Conservation (phyloP, 1,140 invertebrate genomes). For the Dendroctonus ponderosae region DNA sequence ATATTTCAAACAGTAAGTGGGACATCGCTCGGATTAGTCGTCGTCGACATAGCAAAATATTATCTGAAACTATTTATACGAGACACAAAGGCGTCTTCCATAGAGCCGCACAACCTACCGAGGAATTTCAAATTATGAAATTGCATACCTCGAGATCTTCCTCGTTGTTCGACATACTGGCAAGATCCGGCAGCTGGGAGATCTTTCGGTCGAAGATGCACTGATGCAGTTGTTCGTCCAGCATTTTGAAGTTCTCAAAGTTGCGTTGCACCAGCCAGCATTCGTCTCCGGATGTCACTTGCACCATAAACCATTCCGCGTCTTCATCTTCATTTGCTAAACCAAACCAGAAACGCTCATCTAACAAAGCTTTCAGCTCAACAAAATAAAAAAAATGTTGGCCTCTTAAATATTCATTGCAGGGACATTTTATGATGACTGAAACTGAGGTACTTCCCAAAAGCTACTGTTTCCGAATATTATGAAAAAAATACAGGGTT, state of each 20-base stretch:
- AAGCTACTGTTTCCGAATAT: too few relatives aligned
- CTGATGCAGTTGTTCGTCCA: slow-evolving; percentile 90
- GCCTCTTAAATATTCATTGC: neutral
- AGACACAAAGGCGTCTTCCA: neutral
- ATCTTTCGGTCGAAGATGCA: slow-evolving; percentile 96
- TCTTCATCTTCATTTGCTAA: slow-evolving; percentile 45
- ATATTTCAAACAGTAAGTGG: neutral
- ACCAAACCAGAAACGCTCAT: too few relatives aligned
- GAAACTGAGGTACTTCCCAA: neutral
- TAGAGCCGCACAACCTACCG: neutral
- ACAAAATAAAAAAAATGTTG: too few relatives aligned
- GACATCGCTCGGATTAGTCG: too few relatives aligned
- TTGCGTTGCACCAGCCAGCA: slow-evolving; percentile 80
- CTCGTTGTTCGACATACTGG: slow-evolving; percentile 49
- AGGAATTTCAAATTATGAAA: too few relatives aligned
- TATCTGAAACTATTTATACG: too few relatives aligned
- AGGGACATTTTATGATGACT: neutral
- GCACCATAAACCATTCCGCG: slow-evolving; percentile 59
- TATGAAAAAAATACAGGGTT: too few relatives aligned
- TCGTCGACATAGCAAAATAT: too few relatives aligned
- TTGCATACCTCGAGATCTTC: slow-evolving; percentile 41
- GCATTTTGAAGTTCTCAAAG: slow-evolving; percentile 82
- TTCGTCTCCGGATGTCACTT: slow-evolving; percentile 71
- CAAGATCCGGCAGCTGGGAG: slow-evolving; percentile 76
- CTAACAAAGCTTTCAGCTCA: too few relatives aligned